phyloP scores from a whole-genome alignment of 2,113 vertebrate genomes.

The Pseudolaguvia tuberculata region DNA sequence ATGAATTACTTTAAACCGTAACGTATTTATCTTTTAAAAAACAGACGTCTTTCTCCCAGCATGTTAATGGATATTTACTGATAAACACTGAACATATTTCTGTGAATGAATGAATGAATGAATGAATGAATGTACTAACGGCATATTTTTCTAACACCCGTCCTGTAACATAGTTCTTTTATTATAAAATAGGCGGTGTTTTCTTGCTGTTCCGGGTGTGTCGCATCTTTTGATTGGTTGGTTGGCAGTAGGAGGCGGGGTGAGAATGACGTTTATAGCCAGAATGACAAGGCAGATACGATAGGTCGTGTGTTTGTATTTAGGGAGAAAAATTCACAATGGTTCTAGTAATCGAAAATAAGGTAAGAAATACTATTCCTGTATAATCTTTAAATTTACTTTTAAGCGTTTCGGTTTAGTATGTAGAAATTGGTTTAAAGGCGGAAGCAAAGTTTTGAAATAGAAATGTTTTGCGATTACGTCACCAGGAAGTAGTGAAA shows the following conservation, averaged over 20 bases:
- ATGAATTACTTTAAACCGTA: not conserved
- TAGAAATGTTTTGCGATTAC: not conserved
- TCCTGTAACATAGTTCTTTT: not conserved
- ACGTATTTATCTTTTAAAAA: no score
- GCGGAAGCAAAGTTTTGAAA: not conserved
- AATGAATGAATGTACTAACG: no score
- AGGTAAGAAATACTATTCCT: conserved; percentile 40
- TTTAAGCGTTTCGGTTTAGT: not conserved
- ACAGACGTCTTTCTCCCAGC: no score
- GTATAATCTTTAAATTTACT: not conserved
- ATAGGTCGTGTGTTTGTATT: fast-evolving
- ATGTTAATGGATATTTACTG: no score
- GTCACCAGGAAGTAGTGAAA: not conserved
- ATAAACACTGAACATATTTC: no score
- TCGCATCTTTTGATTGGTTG: not conserved
- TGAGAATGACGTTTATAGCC: not conserved
- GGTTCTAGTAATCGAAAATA: conserved; percentile 42
- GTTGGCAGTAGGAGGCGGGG: not conserved
- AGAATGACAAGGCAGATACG: not conserved
- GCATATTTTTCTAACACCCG: not conserved
- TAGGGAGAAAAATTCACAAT: conserved; percentile 34
- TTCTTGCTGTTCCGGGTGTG: not conserved
- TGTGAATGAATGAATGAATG: no score
- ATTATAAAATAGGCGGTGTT: not conserved
- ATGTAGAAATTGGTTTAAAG: not conserved